These are phyloP conservation scores for Luehdorfia chinensis DNA, from an alignment of 1,140 invertebrate species.

Conservation along the genomic window DNA sequence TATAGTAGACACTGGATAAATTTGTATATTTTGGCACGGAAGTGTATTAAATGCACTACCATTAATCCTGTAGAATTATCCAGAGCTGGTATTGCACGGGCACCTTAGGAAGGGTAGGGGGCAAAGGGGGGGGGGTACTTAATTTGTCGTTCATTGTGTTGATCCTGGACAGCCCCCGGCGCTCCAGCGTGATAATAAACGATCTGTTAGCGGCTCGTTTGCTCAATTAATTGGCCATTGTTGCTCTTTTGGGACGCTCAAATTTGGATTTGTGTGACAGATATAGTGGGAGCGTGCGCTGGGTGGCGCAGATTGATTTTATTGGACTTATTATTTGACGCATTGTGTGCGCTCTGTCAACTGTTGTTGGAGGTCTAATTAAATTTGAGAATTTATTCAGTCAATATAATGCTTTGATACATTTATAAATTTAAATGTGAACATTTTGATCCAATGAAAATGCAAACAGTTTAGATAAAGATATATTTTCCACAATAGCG, in stretches of 20 bases:
- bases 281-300: conserved; percentile 16
- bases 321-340: conserved; percentile 30
- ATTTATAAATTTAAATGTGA: too few species aligned
- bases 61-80: conserved; percentile 31
- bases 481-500: too few species aligned
- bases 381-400: not conserved
- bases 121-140: conserved; percentile 29
- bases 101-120: not conserved
- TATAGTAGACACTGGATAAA: too few species aligned
- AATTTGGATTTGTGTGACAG: conserved; percentile 23
- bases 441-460: too few species aligned
- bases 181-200: conserved; percentile 35
- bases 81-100: not conserved
- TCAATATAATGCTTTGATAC: too few species aligned
- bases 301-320: conserved; percentile 31
- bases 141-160: conserved; percentile 42
- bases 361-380: not conserved
- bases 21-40: not conserved
- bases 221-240: conserved; percentile 56
- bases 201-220: conserved; percentile 46
- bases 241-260: conserved; percentile 46
- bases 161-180: conserved; percentile 13
- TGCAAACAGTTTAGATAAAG: too few species aligned
- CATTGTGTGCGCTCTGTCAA: not conserved
- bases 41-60: conserved; percentile 27